Conservation (phyloP, 2,888 invertebrate genomes). For the Idaea biselata region DNA sequence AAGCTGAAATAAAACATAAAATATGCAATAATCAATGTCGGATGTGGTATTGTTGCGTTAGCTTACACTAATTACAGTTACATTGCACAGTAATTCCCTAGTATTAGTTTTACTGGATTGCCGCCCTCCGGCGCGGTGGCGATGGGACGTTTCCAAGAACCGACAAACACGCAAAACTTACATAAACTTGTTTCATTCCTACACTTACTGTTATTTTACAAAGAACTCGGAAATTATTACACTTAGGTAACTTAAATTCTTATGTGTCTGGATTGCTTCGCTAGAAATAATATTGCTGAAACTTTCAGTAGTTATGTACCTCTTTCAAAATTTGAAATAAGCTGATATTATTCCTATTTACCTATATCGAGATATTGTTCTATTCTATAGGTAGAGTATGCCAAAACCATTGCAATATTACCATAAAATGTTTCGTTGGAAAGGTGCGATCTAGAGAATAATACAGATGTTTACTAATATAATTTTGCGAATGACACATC, state of each 20-base stretch:
- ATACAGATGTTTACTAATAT: conserved; percentile 2
- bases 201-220: not conserved
- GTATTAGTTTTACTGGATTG: conserved; percentile 21
- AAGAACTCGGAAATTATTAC: not conserved
- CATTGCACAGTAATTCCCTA: conserved; percentile 44
- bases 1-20: not conserved
- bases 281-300: not conserved
- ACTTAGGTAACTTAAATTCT: not conserved
- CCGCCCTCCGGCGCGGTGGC: not conserved
- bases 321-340: not conserved
- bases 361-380: not conserved
- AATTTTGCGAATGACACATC: not conserved
- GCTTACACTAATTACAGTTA: conserved; percentile 31
- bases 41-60: conserved; percentile 5
- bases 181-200: not conserved
- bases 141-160: conserved; percentile 6
- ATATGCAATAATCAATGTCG: conserved; percentile 10
- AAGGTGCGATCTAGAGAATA: not conserved
- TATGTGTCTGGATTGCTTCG: not conserved
- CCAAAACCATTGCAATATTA: not conserved
- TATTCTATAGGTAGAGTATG: not conserved
- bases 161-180: conserved; percentile 11
- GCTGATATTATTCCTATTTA: not conserved
- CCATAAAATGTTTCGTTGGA: not conserved
- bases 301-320: not conserved